These are phyloP conservation scores for Meles meles DNA, from an alignment of 2,113 vertebrate species.

Conservation along the genomic window DNA sequence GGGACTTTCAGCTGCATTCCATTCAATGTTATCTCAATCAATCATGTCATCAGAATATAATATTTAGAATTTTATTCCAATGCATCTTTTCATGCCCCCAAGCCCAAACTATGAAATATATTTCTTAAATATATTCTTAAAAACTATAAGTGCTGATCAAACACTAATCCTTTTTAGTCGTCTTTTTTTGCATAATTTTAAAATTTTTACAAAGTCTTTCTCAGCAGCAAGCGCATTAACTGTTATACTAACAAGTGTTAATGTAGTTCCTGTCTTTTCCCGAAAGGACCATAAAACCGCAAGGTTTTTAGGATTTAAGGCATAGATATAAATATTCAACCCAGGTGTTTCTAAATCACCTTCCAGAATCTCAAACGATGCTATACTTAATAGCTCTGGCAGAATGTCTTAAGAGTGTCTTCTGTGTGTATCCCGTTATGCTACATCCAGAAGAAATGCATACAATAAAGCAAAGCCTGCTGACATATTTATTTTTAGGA, in stretches of 20 bases:
- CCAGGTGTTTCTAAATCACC: conserved; percentile 85
- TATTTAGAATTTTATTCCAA: not conserved
- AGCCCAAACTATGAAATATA: not conserved
- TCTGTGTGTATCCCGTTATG: conserved; percentile 72
- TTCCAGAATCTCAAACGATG: conserved; percentile 76
- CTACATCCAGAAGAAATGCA: conserved; percentile 68
- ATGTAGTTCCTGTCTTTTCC: conserved; percentile 85
- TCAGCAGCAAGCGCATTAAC: conserved; percentile 80
- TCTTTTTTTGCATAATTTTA: conserved; percentile 72
- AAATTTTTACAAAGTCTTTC: conserved; percentile 70
- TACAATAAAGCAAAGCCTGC: conserved; percentile 79
- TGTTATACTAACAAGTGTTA: conserved; percentile 82
- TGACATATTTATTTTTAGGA: conserved; percentile 80
- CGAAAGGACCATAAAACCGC: conserved; percentile 81
- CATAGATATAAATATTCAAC: conserved; percentile 81
- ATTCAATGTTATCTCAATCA: not conserved
- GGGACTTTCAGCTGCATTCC: not conserved
- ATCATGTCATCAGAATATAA: not conserved
- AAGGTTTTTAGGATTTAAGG: conserved; percentile 80
- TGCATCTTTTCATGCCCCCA: not conserved
- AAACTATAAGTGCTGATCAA: conserved; percentile 59
- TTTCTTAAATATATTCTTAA: conserved; percentile 40
- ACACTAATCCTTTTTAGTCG: conserved; percentile 31
- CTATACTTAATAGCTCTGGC: conserved; percentile 65
- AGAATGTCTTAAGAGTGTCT: conserved; percentile 70